Evolutionary conservation across 2,113 vertebrate species (phyloP), one percentile per base, ranked within the genome.

Genomic region (Micronisus gabar): DNA sequence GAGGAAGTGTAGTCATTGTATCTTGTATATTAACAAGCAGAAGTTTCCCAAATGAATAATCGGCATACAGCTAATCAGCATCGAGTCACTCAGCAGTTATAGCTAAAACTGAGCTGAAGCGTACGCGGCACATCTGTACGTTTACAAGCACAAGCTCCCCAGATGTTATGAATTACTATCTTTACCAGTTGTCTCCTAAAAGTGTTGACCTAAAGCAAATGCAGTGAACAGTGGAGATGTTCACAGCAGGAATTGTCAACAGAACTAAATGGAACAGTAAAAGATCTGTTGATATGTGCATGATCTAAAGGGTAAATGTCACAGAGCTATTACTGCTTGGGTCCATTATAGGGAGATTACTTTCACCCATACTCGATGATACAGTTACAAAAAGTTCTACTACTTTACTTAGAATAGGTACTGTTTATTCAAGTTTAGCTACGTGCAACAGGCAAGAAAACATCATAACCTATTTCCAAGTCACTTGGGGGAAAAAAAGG

Each of bases 191-290:
- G 81, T 81, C 90, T 95, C 63, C 95, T 76, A 34, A 91, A 97
- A 97, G 74, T 48, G 81, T 96, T 96, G 86, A 96, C 61, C 94
- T 91, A 70, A 86, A 97, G 73, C 93, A 97, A 97, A 94, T 8
- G 43, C 83, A 93, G 81, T 45, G 92, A 96, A 86, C 81, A 94
- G 94, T 87, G 81, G 86, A 98, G 89, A 97, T 94, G 76, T 93
- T 97, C 96, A 97, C 92, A 95, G 97, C 93, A 91, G 92, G 89
- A 96, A 95, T 10, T 93, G 93, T 97, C 97, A 97, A 95, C 97
- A 97, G 67, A 96, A 71, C 67, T 92, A 90, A 84, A 90, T 70
- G 72, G 71, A 91, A 30, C 62, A 88, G 74, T 81, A 76, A 84
- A 88, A 83, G 83, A 90, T 92, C 74, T 90, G 92, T 94, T 90